Percentiles rank a stretch among this genome's conserved stretches.
These are phyloP conservation scores for Mesaphorura yosii DNA, from an alignment of 1,140 invertebrate species.

Conservation along the genomic window DNA sequence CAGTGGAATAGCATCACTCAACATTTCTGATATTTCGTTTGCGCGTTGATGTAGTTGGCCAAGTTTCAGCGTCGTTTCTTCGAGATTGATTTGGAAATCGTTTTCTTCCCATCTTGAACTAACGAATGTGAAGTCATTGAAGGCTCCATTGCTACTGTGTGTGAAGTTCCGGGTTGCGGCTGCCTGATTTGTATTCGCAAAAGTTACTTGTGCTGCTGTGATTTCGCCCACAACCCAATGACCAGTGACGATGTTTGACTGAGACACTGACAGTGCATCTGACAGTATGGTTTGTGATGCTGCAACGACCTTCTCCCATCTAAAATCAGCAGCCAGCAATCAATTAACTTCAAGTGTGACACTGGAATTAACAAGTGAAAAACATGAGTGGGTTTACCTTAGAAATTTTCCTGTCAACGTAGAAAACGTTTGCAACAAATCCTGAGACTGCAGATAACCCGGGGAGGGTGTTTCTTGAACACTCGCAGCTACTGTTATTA, in stretches of 20 bases:
- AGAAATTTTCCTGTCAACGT: no score
- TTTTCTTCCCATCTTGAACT: neutral
- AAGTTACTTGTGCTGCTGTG: neutral
- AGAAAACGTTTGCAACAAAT: no score
- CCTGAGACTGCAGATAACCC: neutral
- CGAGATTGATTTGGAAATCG: slow-evolving; percentile 5
- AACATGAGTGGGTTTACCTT: no score
- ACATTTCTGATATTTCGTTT: no score
- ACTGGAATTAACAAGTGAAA: no score
- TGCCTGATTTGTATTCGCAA: no score
- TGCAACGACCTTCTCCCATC: slow-evolving; percentile 3
- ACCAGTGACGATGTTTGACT: slow-evolving; percentile 11
- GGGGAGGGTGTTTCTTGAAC: slow-evolving; percentile 12
- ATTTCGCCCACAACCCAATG: slow-evolving; percentile 10
- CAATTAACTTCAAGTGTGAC: no score
- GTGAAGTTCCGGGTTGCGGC: neutral
- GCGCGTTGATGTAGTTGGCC: no score
- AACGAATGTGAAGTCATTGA: slow-evolving; percentile 2
- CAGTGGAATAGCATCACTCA: slow-evolving; percentile 2
- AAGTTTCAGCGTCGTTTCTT: no score
- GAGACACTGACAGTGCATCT: neutral
- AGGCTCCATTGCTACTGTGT: neutral
- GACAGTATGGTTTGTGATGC: neutral
- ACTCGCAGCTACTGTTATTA: slow-evolving; percentile 2
- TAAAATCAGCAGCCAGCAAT: no score